Evolutionary conservation across 2,797 vertebrate genomes (phyloP).

Genomic region (Sternarchorhynchus goeldii): DNA sequence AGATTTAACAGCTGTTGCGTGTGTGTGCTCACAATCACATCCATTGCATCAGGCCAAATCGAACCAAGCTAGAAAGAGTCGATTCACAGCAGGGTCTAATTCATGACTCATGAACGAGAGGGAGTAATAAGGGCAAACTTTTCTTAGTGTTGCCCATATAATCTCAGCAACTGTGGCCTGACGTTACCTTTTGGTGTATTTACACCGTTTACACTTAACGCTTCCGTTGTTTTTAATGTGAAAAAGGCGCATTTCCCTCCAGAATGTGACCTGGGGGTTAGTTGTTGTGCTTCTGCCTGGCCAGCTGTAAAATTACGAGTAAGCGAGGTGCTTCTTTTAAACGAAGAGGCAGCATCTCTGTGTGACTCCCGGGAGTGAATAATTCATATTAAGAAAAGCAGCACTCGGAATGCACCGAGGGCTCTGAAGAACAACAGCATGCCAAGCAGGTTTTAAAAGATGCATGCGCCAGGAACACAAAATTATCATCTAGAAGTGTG

Average conservation of each 20-base stretch:
- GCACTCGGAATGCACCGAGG: slow-evolving; percentile 66
- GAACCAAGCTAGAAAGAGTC: slow-evolving; percentile 38
- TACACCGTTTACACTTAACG: slow-evolving; percentile 47
- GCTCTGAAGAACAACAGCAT: slow-evolving; percentile 64
- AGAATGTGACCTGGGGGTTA: slow-evolving; percentile 73
- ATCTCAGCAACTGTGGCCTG: slow-evolving; percentile 65
- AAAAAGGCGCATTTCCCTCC: slow-evolving; percentile 69
- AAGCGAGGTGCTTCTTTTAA: slow-evolving; percentile 73
- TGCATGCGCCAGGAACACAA: slow-evolving; percentile 48
- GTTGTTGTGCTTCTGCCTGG: slow-evolving; percentile 73
- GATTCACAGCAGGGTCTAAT: slow-evolving; percentile 51
- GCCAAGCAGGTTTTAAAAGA: slow-evolving; percentile 63
- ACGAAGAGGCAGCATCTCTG: slow-evolving; percentile 64
- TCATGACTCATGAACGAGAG: slow-evolving; percentile 38
- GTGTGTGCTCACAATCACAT: not conserved
- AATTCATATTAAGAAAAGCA: slow-evolving; percentile 77
- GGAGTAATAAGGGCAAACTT: slow-evolving; percentile 38
- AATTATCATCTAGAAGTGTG: slow-evolving; percentile 60
- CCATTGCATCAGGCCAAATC: not conserved
- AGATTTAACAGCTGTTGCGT: slow-evolving; percentile 1
- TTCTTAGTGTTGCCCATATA: slow-evolving; percentile 67
- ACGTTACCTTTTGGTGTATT: slow-evolving; percentile 63
- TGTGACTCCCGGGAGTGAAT: slow-evolving; percentile 71
- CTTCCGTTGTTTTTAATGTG: slow-evolving; percentile 55
- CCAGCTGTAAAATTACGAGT: slow-evolving; percentile 78